These are phyloP conservation scores for Microctonus hyperodae DNA, from an alignment of 2,888 invertebrate genomes.

Conservation along the genomic window DNA sequence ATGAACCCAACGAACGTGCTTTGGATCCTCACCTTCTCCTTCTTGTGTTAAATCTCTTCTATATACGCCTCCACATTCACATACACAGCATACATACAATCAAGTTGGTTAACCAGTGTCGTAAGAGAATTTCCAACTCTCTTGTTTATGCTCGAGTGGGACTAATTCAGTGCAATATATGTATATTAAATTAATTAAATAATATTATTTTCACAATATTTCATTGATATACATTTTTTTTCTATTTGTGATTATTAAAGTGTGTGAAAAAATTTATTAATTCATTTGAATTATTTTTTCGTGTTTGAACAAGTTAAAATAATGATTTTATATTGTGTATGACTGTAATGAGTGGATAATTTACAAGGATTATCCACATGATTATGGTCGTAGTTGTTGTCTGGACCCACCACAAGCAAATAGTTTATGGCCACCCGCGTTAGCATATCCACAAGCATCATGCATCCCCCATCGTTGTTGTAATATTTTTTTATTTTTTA, in stretches of 20 bases:
- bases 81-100: background rate
- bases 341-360: slow-evolving; percentile 12
- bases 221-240: background rate
- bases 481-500: background rate
- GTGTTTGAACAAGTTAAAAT: background rate
- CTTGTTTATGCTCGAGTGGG: slow-evolving; percentile 24
- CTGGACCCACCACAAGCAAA: slow-evolving; percentile 20
- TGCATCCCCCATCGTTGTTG: slow-evolving; percentile 12
- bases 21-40: slow-evolving; percentile 21
- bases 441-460: slow-evolving; percentile 8
- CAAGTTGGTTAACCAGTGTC: slow-evolving; percentile 19
- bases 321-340: background rate
- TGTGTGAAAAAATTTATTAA: background rate
- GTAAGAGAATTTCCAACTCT: slow-evolving; percentile 19
- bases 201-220: background rate
- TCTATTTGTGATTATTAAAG: too few species aligned
- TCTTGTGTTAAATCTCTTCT: slow-evolving; percentile 1
- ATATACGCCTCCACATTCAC: slow-evolving; percentile 4
- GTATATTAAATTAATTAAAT: slow-evolving; percentile 12
- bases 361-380: slow-evolving; percentile 36
- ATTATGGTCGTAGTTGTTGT: slow-evolving; percentile 20
- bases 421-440: slow-evolving; percentile 22
- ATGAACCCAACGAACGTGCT: slow-evolving; percentile 33
- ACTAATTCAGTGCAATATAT: slow-evolving; percentile 19
- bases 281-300: background rate